Evolutionary conservation across 1,140 invertebrate species (phyloP).

Genomic region (Magallana angulata): DNA sequence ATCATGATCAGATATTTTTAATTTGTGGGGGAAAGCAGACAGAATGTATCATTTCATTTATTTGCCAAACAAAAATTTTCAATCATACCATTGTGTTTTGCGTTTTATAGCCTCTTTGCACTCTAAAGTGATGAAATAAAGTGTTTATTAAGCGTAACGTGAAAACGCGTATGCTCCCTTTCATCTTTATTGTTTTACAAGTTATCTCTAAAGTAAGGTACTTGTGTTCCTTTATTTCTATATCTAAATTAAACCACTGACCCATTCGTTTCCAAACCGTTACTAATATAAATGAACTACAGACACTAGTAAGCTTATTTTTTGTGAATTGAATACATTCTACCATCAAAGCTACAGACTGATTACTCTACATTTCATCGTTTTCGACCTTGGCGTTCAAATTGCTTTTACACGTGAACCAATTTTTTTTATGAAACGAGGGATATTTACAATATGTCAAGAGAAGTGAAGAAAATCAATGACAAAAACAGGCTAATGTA

Average conservation of each 20-base stretch:
- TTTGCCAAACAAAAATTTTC: no score
- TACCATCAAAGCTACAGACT: no score
- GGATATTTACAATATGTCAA: slow-evolving; percentile 4
- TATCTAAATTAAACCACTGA: no score
- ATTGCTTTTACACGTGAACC: neutral
- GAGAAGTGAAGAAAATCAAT: slow-evolving; percentile 12
- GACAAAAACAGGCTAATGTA: slow-evolving; percentile 28
- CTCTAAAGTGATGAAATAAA: neutral
- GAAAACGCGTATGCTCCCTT: neutral
- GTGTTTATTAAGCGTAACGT: neutral
- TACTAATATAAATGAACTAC: no score
- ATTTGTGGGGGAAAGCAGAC: no score
- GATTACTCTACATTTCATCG: no score
- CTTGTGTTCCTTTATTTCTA: neutral
- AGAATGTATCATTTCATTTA: no score
- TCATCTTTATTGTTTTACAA: neutral
- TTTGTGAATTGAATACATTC: no score
- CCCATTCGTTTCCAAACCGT: no score
- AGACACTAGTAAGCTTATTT: no score
- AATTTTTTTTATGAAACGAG: slow-evolving; percentile 11
- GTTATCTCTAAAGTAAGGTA: neutral
- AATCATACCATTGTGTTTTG: no score
- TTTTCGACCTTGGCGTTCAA: slow-evolving; percentile 2
- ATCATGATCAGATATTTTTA: neutral
- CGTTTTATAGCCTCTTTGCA: neutral